A percentile compares a stretch with the other conserved stretches of the same genome.
These are phyloP conservation scores for Thalassoma bifasciatum DNA, from an alignment of 2,113 vertebrate genomes.

Conservation along the genomic window DNA sequence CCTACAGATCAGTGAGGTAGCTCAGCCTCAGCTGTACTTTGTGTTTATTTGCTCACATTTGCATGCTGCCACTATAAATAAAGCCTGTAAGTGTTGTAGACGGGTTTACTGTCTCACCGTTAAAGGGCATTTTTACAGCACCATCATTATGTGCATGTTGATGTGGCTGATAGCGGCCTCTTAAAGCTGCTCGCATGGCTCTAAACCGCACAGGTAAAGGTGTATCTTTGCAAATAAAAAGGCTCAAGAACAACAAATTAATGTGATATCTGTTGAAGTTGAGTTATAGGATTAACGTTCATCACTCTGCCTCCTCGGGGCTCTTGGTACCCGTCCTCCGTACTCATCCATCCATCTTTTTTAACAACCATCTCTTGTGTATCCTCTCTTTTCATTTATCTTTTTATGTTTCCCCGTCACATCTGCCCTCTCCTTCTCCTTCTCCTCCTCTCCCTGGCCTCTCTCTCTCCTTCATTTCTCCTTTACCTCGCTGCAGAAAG, in stretches of 20 bases:
- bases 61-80: background rate
- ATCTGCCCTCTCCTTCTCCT: background rate
- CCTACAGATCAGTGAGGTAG: no score
- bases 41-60: background rate
- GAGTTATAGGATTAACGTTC: background rate
- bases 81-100: no score
- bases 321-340: background rate
- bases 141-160: background rate
- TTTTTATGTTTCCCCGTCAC: slow-evolving; percentile 24
- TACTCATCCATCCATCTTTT: background rate
- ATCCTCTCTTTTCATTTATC: background rate
- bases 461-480: slow-evolving; percentile 35
- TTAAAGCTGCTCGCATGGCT: no score
- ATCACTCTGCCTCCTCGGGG: background rate
- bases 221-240: background rate
- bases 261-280: background rate
- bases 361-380: background rate
- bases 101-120: background rate
- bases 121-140: no score
- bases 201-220: background rate
- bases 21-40: background rate
- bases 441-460: background rate
- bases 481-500: slow-evolving; percentile 25
- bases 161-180: background rate
- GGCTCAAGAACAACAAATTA: background rate